Conservation (phyloP, 2,797 vertebrate species). For the Tenualosa ilisha region DNA sequence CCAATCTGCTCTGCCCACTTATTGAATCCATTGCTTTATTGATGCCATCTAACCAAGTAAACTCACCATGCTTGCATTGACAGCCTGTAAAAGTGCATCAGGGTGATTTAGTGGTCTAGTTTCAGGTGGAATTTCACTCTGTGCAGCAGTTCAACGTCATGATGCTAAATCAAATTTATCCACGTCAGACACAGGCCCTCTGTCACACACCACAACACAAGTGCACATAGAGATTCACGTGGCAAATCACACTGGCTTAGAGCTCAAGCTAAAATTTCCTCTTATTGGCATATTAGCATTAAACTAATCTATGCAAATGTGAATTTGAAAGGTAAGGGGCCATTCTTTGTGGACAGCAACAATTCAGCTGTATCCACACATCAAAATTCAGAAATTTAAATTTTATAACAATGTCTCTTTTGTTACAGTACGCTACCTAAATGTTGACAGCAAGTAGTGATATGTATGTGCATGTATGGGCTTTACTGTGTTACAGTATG, state of each 20-base stretch:
- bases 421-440: background rate
- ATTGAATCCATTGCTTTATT: slow-evolving; percentile 8
- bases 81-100: background rate
- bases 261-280: background rate
- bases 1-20: background rate
- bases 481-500: no score
- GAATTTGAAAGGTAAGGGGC: background rate
- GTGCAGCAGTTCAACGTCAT: background rate
- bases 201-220: background rate
- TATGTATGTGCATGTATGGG: background rate
- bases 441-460: background rate
- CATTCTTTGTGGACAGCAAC: background rate
- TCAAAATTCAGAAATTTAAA: background rate
- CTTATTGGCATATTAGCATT: no score
- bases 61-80: background rate
- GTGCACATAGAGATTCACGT: background rate
- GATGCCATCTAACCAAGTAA: background rate
- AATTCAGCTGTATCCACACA: background rate
- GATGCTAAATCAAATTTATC: background rate
- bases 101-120: background rate
- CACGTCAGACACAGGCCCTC: background rate
- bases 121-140: background rate
- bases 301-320: background rate
- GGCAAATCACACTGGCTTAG: background rate
- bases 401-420: background rate